Percentiles rank a stretch among this genome's conserved stretches.
These are phyloP conservation scores for Cinclus cinclus DNA, from an alignment of 2,113 vertebrate species.

Conservation along the genomic window DNA sequence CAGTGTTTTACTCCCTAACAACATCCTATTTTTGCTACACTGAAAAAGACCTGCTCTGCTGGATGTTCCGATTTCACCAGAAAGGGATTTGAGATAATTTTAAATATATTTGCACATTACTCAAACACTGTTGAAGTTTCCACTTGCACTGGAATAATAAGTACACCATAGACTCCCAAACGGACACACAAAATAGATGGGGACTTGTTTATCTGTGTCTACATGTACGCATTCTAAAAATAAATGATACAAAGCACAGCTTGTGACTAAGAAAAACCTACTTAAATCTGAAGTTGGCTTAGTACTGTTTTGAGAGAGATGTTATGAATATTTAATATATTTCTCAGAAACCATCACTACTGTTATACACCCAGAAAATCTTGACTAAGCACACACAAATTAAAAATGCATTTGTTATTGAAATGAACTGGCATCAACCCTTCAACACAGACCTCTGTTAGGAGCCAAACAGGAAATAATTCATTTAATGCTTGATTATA, in stretches of 20 bases:
- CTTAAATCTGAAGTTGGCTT: neutral
- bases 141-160: neutral
- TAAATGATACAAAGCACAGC: neutral
- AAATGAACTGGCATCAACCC: neutral
- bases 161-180: neutral
- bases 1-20: neutral
- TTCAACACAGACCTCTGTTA: conserved; percentile 5
- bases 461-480: conserved; percentile 25
- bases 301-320: neutral
- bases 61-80: neutral
- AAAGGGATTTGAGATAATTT: neutral
- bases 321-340: neutral
- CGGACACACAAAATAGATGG: neutral
- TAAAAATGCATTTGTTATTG: conserved; percentile 18
- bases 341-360: neutral
- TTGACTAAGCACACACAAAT: neutral
- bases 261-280: neutral
- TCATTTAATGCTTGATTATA: conserved; percentile 39
- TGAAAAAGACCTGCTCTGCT: neutral
- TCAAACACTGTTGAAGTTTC: neutral
- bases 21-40: neutral
- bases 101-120: neutral
- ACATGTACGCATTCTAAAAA: neutral
- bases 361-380: neutral
- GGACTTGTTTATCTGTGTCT: neutral